phyloP scores from a whole-genome alignment of 2,113 vertebrate genomes.

The Leptocoma aspasia region DNA sequence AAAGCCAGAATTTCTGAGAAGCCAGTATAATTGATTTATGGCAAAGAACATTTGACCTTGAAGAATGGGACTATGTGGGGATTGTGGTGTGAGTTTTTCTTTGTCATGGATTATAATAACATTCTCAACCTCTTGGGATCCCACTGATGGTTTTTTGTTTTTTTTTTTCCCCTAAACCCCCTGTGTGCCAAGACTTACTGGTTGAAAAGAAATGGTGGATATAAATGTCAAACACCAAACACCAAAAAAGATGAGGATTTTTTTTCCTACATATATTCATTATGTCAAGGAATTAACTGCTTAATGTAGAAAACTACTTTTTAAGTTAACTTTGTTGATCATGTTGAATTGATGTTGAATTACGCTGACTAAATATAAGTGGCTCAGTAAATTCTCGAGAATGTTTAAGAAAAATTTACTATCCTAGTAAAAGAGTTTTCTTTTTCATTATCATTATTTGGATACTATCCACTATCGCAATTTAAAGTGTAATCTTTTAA shows the following conservation, averaged over 20 bases:
- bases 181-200: not conserved
- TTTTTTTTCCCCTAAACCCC: not conserved
- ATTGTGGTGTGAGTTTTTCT: not conserved
- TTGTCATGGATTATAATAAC: not conserved
- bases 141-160: not conserved
- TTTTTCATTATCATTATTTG: not conserved
- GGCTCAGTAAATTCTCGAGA: not conserved
- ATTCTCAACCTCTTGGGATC: not conserved
- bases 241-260: no score
- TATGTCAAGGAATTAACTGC: not conserved
- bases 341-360: not conserved
- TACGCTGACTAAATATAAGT: rapidly evolving
- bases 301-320: not conserved
- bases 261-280: not conserved
- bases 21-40: not conserved
- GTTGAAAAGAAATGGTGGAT: not conserved
- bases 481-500: not conserved
- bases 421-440: not conserved
- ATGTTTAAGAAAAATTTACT: not conserved
- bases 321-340: not conserved
- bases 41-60: not conserved
- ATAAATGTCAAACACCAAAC: no score
- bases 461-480: not conserved
- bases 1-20: not conserved
- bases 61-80: not conserved